Conservation (phyloP, 2,113 vertebrate species). For the Pollachius pollachius region DNA sequence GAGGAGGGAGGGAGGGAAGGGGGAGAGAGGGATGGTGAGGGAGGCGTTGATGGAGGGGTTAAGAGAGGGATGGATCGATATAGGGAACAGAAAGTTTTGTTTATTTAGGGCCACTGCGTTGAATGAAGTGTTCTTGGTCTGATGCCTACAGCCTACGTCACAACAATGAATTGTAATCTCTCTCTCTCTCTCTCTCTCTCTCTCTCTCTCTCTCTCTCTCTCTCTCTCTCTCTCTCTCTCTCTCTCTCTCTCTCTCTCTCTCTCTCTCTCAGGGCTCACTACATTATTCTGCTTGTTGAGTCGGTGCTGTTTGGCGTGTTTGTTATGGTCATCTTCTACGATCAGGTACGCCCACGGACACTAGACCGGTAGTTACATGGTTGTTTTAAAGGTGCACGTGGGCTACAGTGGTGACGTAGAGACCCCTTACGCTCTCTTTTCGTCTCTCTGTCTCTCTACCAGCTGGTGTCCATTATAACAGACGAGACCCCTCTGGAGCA, state of each 20-base stretch:
- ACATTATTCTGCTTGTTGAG: conserved; percentile 80
- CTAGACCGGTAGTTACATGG: neutral
- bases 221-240: neutral
- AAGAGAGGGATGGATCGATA: neutral
- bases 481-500: conserved; percentile 81
- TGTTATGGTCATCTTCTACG: conserved; percentile 81
- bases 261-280: conserved; percentile 70
- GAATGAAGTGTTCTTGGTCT: neutral
- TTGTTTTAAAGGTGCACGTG: too few relatives aligned
- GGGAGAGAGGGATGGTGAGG: neutral
- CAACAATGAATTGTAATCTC: too few relatives aligned
- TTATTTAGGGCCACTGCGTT: neutral
- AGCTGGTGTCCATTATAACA: conserved; percentile 78
- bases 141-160: too few relatives aligned
- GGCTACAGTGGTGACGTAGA: too few relatives aligned
- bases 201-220: neutral
- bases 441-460: neutral
- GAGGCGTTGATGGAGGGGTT: neutral
- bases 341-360: conserved; percentile 69
- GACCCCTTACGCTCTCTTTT: neutral
- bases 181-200: too few relatives aligned
- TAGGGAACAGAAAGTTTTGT: neutral
- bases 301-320: conserved; percentile 80
- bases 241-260: neutral
- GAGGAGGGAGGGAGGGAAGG: neutral